These are phyloP conservation scores for Meteorus cinctellus DNA, from an alignment of 2,888 invertebrate species.

Conservation along the genomic window DNA sequence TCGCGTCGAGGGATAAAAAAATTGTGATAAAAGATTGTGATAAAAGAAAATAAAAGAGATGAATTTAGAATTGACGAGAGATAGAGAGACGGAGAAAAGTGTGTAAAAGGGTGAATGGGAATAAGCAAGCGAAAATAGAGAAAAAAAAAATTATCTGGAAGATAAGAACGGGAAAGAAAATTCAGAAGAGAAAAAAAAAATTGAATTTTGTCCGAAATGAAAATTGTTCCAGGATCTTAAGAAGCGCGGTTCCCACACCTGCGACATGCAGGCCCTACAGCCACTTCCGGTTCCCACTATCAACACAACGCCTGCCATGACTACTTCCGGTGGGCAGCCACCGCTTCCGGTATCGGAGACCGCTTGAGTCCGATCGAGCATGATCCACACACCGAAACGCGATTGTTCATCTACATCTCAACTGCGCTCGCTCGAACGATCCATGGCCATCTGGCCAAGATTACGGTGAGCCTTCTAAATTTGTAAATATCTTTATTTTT, in stretches of 20 bases:
- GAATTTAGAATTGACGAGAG: neutral
- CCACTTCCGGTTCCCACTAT: slow-evolving; percentile 69
- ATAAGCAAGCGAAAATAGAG: slow-evolving; percentile 6
- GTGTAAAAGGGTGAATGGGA: slow-evolving; percentile 15
- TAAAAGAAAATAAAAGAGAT: neutral
- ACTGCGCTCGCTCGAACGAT: slow-evolving; percentile 46
- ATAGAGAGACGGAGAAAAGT: neutral
- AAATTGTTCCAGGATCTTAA: slow-evolving; percentile 73
- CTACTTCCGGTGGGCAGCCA: slow-evolving; percentile 69
- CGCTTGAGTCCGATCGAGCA: slow-evolving; percentile 66
- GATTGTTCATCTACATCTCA: slow-evolving; percentile 53
- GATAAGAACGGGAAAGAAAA: slow-evolving; percentile 28
- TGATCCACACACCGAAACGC: slow-evolving; percentile 57
- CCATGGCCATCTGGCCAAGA: slow-evolving; percentile 63
- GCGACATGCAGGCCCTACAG: slow-evolving; percentile 73
- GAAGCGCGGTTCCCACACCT: slow-evolving; percentile 73
- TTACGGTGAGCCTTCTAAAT: slow-evolving; percentile 66
- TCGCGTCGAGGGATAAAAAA: neutral
- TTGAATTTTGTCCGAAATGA: slow-evolving; percentile 65
- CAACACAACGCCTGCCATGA: slow-evolving; percentile 67
- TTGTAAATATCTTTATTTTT: neutral
- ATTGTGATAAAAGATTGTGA: neutral
- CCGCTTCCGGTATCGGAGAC: slow-evolving; percentile 69
- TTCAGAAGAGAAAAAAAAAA: slow-evolving; percentile 44
- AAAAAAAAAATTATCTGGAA: slow-evolving; percentile 13